phyloP scores from a whole-genome alignment of 2,113 vertebrate species.

The Oophaga pumilio region DNA sequence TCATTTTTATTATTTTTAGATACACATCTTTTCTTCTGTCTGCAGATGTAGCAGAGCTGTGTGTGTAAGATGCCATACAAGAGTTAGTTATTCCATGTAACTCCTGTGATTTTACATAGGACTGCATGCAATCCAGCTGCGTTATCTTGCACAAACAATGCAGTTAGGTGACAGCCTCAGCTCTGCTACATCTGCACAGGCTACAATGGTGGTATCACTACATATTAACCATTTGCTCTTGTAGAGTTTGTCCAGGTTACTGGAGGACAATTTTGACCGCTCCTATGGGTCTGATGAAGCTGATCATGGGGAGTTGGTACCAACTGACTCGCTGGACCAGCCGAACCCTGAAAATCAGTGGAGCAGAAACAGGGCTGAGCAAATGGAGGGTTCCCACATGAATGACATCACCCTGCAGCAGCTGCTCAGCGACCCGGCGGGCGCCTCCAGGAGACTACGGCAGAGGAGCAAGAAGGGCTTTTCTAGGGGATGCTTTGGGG shows the following conservation, averaged over 20 bases:
- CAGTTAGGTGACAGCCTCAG: neutral
- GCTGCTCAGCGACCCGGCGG: conserved; percentile 60
- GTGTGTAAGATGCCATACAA: neutral
- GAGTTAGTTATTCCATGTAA: neutral
- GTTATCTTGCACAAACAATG: neutral
- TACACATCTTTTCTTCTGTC: neutral
- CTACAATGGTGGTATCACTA: neutral
- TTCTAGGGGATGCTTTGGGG: conserved; percentile 69
- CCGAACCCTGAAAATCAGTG: conserved; percentile 32
- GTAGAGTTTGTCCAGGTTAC: conserved; percentile 61
- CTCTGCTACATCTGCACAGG: conserved; percentile 1
- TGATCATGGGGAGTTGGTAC: neutral
- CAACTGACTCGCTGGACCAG: conserved; percentile 45
- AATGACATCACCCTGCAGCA: neutral
- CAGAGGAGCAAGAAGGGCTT: conserved; percentile 66
- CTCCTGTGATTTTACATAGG: neutral
- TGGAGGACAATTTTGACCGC: conserved; percentile 63
- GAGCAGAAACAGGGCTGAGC: conserved; percentile 23
- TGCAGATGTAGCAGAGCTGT: neutral
- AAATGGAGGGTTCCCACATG: neutral
- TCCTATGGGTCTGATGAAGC: conserved; percentile 55
- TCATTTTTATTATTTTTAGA: neutral
- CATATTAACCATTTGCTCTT: conserved; percentile 15
- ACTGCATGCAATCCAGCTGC: neutral
- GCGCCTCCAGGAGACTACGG: conserved; percentile 9